Evolutionary conservation across 2,113 vertebrate genomes (phyloP), one percentile per base, ranked within the genome.

Genomic region (Silurus meridionalis): DNA sequence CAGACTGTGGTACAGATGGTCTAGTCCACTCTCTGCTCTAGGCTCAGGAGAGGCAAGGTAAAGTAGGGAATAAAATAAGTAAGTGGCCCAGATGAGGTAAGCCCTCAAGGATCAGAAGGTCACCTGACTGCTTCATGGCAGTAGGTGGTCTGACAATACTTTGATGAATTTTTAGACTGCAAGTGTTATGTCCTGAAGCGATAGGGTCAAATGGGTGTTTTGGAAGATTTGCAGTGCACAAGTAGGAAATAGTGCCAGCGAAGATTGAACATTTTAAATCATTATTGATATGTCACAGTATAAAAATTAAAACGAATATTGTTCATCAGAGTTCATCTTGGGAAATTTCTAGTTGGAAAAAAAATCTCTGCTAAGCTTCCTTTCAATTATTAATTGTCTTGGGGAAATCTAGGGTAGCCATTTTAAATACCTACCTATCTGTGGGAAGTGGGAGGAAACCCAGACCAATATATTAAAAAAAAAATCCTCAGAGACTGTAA

Each of bases 1-100:
- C 93, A 94, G 93, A 93, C 92, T 92, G 92, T 85, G 82, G 88
- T 88, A 89, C 94, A 95, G 94, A 95, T 95, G 95, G 95, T 90
- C 81, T 69, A 82, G 92, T 92, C 91, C 91, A 48, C 86, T 84
- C 52, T 80, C 63, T 84, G 83, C 78, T 77, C 69, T 74, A 53
- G 84, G 84, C 71, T 75, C 57, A 57, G 75, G n/a, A 46, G 60
- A 80, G 55, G 82, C 77, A 25, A 83, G 74, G 83, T 83, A 69
- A 85, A 55, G 89, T 87, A 87, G 93, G 90, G 91, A 80, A 90
- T 90, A 88, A 92, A 91, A 91, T 92, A 90, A 93, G 83, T 93
- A 95, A 91, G 91, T 93, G 91, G 92, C 89, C 90, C 91, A 90
- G 86, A 67, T 82, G 83, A 82, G 74, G 83, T 60, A 78, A 80